A percentile compares a stretch with the other conserved stretches of the same genome.
phyloP scores from a whole-genome alignment of 2,797 vertebrate species.

The Siniperca undulata region DNA sequence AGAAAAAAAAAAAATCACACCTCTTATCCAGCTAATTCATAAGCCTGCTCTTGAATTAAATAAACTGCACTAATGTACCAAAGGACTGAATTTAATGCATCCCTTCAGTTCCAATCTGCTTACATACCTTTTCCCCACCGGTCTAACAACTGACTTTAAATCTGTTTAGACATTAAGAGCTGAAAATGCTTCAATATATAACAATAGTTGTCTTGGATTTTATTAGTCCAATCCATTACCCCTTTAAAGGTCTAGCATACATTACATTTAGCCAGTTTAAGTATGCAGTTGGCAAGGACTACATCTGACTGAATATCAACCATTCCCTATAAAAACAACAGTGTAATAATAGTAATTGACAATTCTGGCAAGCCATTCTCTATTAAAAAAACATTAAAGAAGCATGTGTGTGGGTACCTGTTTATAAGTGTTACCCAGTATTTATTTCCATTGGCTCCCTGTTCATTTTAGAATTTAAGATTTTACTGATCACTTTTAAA shows the following conservation, averaged over 20 bases:
- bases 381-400: not conserved
- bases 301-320: not conserved
- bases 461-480: no score
- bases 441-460: not conserved
- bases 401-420: not conserved
- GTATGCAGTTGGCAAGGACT: not conserved
- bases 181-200: constrained; percentile 28
- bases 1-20: not conserved
- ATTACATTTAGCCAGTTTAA: constrained; percentile 9
- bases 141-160: constrained; percentile 29
- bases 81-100: constrained; percentile 22
- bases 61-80: constrained; percentile 13
- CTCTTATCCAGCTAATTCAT: constrained; percentile 34
- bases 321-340: not conserved
- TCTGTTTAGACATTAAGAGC: constrained; percentile 24
- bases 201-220: constrained; percentile 30
- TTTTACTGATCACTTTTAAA: no score
- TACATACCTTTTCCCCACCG: not conserved
- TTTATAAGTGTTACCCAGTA: not conserved
- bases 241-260: not conserved
- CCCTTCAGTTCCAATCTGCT: constrained; percentile 4
- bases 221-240: constrained; percentile 14
- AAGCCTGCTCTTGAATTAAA: constrained; percentile 40
- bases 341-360: not conserved
- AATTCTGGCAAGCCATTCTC: not conserved